Percentiles rank a stretch among this genome's conserved stretches.
These are phyloP conservation scores for Belgica antarctica DNA, from an alignment of 2,888 invertebrate genomes.

Conservation along the genomic window DNA sequence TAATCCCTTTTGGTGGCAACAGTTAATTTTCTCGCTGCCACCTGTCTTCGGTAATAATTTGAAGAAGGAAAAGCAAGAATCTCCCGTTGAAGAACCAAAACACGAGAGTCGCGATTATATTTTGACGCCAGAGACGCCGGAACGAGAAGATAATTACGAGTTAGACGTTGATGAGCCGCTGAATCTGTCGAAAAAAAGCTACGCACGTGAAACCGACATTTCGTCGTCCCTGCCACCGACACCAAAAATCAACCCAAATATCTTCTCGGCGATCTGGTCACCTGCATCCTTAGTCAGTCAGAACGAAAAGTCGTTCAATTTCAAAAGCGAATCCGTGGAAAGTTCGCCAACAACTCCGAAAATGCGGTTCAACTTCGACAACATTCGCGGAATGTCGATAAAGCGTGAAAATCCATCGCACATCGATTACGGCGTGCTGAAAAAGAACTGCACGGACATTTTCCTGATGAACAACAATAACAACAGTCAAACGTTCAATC, in stretches of 20 bases:
- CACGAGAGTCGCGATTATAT: conserved; percentile 28
- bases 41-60: conserved; percentile 22
- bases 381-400: conserved; percentile 25
- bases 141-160: conserved; percentile 35
- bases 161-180: conserved; percentile 34
- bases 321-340: conserved; percentile 39
- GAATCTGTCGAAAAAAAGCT: conserved; percentile 29
- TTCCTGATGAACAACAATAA: conserved; percentile 34
- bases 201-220: conserved; percentile 19
- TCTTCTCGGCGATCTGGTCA: conserved; percentile 38
- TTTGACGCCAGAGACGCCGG: conserved; percentile 41
- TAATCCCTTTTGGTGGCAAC: conserved; percentile 43
- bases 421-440: conserved; percentile 28
- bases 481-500: conserved; percentile 30
- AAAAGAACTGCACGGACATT: conserved; percentile 41
- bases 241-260: conserved; percentile 30
- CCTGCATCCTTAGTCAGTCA: conserved; percentile 39
- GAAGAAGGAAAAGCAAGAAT: conserved; percentile 28
- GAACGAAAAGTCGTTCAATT: conserved; percentile 32
- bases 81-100: neutral
- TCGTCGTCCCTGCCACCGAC: conserved; percentile 33
- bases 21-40: conserved; percentile 41
- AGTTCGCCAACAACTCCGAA: conserved; percentile 31
- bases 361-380: conserved; percentile 36
- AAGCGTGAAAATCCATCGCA: conserved; percentile 25